Evolutionary conservation across 92 coral and sea anemone genomes (phyloP), one percentile per base, ranked within the genome.

Genomic region (Anthopleura xanthogrammica): DNA sequence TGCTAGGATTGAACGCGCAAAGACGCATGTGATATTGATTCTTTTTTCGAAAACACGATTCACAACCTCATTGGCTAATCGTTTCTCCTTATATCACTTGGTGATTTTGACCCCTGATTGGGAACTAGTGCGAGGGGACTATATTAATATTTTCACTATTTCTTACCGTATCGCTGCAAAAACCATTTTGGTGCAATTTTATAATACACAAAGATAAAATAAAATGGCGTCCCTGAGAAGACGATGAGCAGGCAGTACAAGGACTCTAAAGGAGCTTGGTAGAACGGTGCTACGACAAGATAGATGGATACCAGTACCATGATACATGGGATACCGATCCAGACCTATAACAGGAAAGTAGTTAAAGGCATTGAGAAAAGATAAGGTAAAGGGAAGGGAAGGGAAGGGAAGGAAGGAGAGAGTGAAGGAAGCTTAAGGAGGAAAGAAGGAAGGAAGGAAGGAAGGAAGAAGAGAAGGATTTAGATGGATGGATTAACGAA

Each of bases 251-350:
- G 81, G 58, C 89, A 81, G 82, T 80, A 87, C 76, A 91, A 39
- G 5, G 96, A 90, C 58, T 89, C 90, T 17, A 85, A 76, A 11
- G 96, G 96, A 6, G 92, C 85, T 86, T 92, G 83, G 71, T 87
- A 82, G 86, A 92, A 92, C 17, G 96, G 96, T 16, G 92, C 93
- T 39, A 83, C 88, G 56, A 92, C 89, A n/a, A 92, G 90, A 78
- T 92, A 92, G 83, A 90, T 85, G 1, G 96, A 79, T 7, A 89
- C 87, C 76, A 87, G 85, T 60, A 84, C 88, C 95, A 87, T 60
- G 50, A 81, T 79, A 60, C 57, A 55, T 19, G 82, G 75, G 16
- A 75, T 20, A 60, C 19, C 80, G 10, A 57, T 56, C 72, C 48
- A 77, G 36, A 74, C 74, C 76, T 83, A 2, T 19, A n/a, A 52